Percentiles rank a stretch among this genome's conserved stretches.
These are phyloP conservation scores for Hirundo rustica DNA, from an alignment of 2,797 vertebrate species.

Conservation along the genomic window DNA sequence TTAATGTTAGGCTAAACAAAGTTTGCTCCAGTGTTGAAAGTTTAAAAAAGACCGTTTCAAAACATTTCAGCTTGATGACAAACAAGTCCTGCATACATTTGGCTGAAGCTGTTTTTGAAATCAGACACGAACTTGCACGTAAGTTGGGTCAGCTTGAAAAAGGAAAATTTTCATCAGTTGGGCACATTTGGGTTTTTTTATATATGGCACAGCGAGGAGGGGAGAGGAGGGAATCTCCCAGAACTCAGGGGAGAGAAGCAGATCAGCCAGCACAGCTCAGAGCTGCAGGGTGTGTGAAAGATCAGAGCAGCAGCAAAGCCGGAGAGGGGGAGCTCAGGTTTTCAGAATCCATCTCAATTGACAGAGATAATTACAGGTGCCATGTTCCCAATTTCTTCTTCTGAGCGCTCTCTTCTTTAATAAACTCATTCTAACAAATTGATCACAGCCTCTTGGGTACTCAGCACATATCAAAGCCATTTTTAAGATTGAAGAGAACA, in stretches of 20 bases:
- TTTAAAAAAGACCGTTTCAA: not conserved
- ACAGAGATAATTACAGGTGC: conserved; percentile 30
- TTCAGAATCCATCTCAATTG: conserved; percentile 32
- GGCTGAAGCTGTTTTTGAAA: not conserved
- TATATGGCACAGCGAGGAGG: not conserved
- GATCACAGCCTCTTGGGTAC: not conserved
- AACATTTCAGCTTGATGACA: not conserved
- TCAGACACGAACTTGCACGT: not conserved
- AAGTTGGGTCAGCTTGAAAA: not conserved
- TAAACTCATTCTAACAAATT: conserved; percentile 49
- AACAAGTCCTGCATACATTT: not conserved
- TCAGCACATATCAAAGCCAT: conserved; percentile 28
- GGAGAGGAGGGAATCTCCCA: not conserved
- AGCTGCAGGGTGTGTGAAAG: not conserved
- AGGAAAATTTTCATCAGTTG: not conserved
- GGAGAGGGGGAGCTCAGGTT: not conserved
- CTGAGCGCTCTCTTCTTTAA: conserved; percentile 31
- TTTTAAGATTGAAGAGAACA: conserved; percentile 36
- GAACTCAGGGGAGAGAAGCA: not conserved
- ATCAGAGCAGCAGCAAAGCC: not conserved
- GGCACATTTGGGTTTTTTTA: not conserved
- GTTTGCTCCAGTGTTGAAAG: not conserved
- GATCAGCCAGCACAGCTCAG: not conserved
- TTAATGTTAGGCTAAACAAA: not conserved
- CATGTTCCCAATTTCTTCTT: conserved; percentile 45